Evolutionary conservation across 2,888 invertebrate species (phyloP), one percentile per base, ranked within the genome.

Genomic region (Masnerella sp.): DNA sequence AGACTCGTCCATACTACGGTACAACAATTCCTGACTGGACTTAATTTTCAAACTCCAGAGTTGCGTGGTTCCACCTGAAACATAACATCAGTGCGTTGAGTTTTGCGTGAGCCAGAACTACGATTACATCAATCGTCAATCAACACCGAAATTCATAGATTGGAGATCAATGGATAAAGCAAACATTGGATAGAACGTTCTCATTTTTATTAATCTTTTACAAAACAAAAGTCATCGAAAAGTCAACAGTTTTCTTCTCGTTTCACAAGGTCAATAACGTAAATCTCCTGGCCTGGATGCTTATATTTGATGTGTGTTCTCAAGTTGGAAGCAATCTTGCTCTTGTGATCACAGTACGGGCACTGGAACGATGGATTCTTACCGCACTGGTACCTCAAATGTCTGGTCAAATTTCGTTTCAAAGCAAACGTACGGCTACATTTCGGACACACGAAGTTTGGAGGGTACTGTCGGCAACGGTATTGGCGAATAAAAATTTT

Each of bases 371-470:
- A 77, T 1, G 85, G 85, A 15, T 79, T 75, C 45, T 84, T 83
- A 5, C 87, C 85, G 38, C 88, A 88, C 72, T 88, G 87, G 71
- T 83, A 85, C 70, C 81, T 84, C 2, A 83, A 73, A 51, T 88
- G 88, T 40, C 85, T 81, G 59, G 83, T 83, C 80, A 88, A 81
- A 76, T 84, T 85, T 18, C 84, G 83, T 51, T 85, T 85, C 2
- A 81, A 76, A 22, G 82, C 85, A 78, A 88, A 88, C 14, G 14
- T 5, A 1, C 42, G 18, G 1, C 1, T 17, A 38, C 45, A 68
- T 54, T 72, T 64, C 4, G 40, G 61, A 51, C 59, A 72, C n/a
- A 22, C 0, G 20, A 65, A 25, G 5, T 8, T 30, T 15, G 40
- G 40, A 2, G 36, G 4, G 25, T 42, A 36, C 7, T 28, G 14